Base-by-base conservation (phyloP, 2,113 vertebrate species). In the Halcyon senegalensis region DNA sequence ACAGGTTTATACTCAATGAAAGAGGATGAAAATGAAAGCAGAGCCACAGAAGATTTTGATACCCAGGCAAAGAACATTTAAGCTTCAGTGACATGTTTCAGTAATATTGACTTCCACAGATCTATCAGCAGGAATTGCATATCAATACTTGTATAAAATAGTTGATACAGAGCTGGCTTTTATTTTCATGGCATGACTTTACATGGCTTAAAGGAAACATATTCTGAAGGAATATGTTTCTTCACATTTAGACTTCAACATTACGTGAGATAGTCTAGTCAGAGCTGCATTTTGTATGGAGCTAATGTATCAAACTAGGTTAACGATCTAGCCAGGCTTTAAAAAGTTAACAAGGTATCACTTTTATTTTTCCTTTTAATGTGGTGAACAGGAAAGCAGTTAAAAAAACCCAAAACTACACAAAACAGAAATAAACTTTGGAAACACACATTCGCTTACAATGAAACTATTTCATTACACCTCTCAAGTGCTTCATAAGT, bases 341-440 rank as follows among this genome's bases (percentile, higher is more conserved):
- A 84, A 87, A 91, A 74, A 23, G 88, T 59, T 72, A 74, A 41
- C 41, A 76, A 85, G 9, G 25, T 51, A 88, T 53, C 8, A 3
- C 20, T 83, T 92, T 66, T 43, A 48, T 67, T 90, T 91, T 85
- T 85, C 87, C 44, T 82, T 91, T 90, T 70, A 62, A 85, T 62
- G 35, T 13, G 23, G 41, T 50, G 44, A 91, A 83, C 46, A 76
- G 37, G 13, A 85, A 82, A 83, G 37, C 19, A 83, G 25, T 77
- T 76, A 60, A 72, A 69, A 73, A 35, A 39, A 73, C 14, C 27
- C 50, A 8, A 30, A 66, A 11, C 56, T 69, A 62, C 4, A 68
- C 7, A 85, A 84, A 87, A 13, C 33, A 37, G 70, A 89, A 86
- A 87, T 27, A 55, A 89, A 82, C 87, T 75, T 19, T 64, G 68